Conservation (phyloP, 2,888 invertebrate genomes). For the Hirtodrosophila trivittata region DNA sequence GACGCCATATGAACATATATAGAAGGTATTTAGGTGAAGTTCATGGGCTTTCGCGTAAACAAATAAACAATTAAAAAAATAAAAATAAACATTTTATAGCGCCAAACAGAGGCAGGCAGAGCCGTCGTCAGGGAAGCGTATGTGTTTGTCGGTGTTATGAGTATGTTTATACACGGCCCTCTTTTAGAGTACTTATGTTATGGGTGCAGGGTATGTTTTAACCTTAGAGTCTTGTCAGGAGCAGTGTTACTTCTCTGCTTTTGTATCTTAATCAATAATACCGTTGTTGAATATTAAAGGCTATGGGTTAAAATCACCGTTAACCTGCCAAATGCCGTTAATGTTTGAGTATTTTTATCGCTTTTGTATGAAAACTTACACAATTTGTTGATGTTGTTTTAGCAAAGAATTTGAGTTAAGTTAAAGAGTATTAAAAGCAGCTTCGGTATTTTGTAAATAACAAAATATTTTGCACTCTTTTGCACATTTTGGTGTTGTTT, state of each 20-base stretch:
- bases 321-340: slow-evolving; percentile 29
- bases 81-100: too few species aligned
- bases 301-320: slow-evolving; percentile 49
- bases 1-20: too few species aligned
- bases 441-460: slow-evolving; percentile 14
- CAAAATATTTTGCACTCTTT: slow-evolving; percentile 35
- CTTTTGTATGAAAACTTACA: slow-evolving; percentile 34
- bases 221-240: slow-evolving; percentile 2
- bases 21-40: too few species aligned
- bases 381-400: slow-evolving; percentile 15
- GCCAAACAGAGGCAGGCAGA: too few species aligned
- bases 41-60: too few species aligned
- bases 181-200: too few species aligned
- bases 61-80: too few species aligned
- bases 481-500: slow-evolving; percentile 49
- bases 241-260: background rate
- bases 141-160: background rate
- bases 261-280: slow-evolving; percentile 64
- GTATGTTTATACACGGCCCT: too few species aligned
- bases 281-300: slow-evolving; percentile 35
- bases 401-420: background rate
- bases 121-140: too few species aligned
- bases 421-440: slow-evolving; percentile 15
- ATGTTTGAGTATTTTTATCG: slow-evolving; percentile 11
- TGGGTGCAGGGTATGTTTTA: slow-evolving; percentile 5